phyloP scores from a whole-genome alignment of 2,888 invertebrate genomes.

The Meghimatium bilineatum region DNA sequence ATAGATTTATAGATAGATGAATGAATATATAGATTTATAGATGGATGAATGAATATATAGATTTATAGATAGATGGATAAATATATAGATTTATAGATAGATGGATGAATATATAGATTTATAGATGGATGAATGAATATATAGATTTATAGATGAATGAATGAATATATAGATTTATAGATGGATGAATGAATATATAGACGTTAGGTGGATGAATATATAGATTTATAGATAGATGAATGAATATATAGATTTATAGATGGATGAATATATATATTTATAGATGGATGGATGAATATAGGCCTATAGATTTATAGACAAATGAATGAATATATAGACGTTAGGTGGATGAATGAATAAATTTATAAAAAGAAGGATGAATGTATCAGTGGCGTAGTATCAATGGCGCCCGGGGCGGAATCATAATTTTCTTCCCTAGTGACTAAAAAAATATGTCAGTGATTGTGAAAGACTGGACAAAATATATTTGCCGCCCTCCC shows the following conservation, averaged over 20 bases:
- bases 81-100: neutral
- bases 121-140: too few species aligned
- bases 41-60: neutral
- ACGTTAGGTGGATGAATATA: neutral
- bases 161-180: neutral
- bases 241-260: neutral
- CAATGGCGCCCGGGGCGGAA: too few species aligned
- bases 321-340: neutral
- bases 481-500: too few species aligned
- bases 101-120: neutral
- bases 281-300: neutral
- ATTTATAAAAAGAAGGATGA: neutral
- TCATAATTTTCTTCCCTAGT: too few species aligned
- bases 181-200: neutral
- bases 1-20: neutral
- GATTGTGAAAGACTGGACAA: too few species aligned
- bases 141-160: neutral
- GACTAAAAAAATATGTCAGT: too few species aligned
- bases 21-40: neutral
- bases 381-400: too few species aligned
- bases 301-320: neutral
- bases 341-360: neutral
- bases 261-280: neutral
- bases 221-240: neutral
- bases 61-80: neutral